Conservation (phyloP, 2,113 vertebrate genomes). For the Tachycineta bicolor region DNA sequence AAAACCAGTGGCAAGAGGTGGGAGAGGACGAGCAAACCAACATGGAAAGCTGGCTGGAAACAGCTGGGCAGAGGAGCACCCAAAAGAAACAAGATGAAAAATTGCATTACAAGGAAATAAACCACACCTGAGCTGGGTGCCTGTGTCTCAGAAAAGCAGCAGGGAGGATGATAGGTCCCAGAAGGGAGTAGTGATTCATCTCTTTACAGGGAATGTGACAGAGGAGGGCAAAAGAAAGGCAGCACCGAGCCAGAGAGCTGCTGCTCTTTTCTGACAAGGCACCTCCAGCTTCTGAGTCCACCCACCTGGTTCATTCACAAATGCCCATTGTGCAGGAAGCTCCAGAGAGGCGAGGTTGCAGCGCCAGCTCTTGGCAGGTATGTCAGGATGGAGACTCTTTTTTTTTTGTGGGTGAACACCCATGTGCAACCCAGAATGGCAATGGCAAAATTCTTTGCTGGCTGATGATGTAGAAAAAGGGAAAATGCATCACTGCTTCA, state of each 20-base stretch:
- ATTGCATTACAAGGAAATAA: neutral
- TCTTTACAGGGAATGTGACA: neutral
- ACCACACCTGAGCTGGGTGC: neutral
- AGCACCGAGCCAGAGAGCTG: neutral
- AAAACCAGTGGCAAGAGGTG: neutral
- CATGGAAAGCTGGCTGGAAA: neutral
- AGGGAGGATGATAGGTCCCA: neutral
- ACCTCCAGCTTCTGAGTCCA: neutral
- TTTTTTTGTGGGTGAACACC: neutral
- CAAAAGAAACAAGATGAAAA: neutral
- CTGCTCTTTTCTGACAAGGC: neutral
- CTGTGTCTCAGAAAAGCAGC: neutral
- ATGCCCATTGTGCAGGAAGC: rapidly evolving
- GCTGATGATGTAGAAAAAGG: neutral
- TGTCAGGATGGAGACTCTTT: neutral
- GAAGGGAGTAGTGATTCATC: neutral
- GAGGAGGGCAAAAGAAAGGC: neutral
- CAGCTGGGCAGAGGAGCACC: neutral
- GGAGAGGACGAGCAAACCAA: neutral
- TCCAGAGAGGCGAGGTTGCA: neutral
- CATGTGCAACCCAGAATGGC: neutral
- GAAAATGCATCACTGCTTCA: neutral
- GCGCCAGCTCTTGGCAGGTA: rapidly evolving
- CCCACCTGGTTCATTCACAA: neutral
- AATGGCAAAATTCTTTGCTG: neutral